These are phyloP conservation scores for Caenorhabditis imperialis DNA, from an alignment of 2,888 invertebrate genomes.

Conservation along the genomic window DNA sequence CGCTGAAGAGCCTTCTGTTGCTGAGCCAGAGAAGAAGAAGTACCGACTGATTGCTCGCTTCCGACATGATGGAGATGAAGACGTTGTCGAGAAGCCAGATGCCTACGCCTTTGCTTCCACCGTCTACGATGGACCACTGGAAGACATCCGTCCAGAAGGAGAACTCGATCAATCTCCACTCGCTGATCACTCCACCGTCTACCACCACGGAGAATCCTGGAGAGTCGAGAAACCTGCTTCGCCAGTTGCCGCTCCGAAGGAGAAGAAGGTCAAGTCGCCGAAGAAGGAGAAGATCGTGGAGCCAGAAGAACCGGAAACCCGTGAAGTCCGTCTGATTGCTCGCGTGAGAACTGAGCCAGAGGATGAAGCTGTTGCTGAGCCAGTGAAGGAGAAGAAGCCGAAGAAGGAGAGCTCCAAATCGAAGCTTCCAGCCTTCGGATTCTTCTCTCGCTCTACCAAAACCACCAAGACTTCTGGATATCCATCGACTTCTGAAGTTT, in stretches of 20 bases:
- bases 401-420: slow-evolving; percentile 16
- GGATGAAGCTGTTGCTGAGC: slow-evolving; percentile 2
- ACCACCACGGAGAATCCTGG: slow-evolving; percentile 51
- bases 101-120: slow-evolving; percentile 9
- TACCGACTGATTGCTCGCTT: slow-evolving; percentile 17
- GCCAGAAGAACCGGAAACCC: slow-evolving; percentile 29
- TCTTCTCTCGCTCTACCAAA: slow-evolving; percentile 21
- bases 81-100: slow-evolving; percentile 30
- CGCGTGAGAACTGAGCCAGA: slow-evolving; percentile 21
- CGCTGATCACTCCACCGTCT: slow-evolving; percentile 23
- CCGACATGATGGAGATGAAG: slow-evolving; percentile 21
- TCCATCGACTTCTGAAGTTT: slow-evolving; percentile 9
- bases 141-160: slow-evolving; percentile 6
- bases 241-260: slow-evolving; percentile 21
- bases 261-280: slow-evolving; percentile 30
- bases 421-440: slow-evolving; percentile 18
- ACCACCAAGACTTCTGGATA: slow-evolving; percentile 19
- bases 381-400: slow-evolving; percentile 5
- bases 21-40: slow-evolving; percentile 3
- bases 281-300: slow-evolving; percentile 28
- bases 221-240: slow-evolving; percentile 10
- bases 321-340: slow-evolving; percentile 45
- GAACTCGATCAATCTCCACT: slow-evolving; percentile 21
- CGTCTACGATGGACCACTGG: slow-evolving; percentile 24
- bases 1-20: neutral